These are phyloP conservation scores for Sebastes iracundus DNA, from an alignment of 2,797 vertebrate genomes.

Conservation along the genomic window DNA sequence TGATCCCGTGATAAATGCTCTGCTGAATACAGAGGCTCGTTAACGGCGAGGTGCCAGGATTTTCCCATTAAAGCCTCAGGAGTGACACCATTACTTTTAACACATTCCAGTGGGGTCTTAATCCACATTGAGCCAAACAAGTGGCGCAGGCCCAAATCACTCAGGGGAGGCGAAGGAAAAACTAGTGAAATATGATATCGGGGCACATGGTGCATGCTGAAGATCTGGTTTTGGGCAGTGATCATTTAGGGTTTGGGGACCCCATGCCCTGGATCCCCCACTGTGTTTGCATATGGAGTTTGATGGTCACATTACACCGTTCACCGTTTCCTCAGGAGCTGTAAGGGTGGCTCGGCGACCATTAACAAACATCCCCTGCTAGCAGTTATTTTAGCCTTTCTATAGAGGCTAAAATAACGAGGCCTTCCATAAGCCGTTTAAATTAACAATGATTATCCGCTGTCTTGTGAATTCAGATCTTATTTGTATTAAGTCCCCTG, in stretches of 20 bases:
- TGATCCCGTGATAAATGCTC: slow-evolving; percentile 65
- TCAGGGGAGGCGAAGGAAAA: not conserved
- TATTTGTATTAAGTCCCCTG: slow-evolving; percentile 12
- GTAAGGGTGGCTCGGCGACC: not conserved
- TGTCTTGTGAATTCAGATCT: slow-evolving; percentile 28
- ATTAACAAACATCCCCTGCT: slow-evolving; percentile 30
- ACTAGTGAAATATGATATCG: slow-evolving; percentile 38
- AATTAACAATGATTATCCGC: slow-evolving; percentile 21
- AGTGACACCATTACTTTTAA: slow-evolving; percentile 47
- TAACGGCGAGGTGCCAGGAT: slow-evolving; percentile 57
- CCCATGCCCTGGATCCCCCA: slow-evolving; percentile 1
- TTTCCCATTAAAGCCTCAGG: slow-evolving; percentile 47
- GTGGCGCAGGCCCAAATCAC: not conserved
- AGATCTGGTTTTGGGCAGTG: slow-evolving; percentile 26
- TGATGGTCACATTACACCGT: slow-evolving; percentile 38
- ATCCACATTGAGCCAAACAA: slow-evolving; percentile 42
- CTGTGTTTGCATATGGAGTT: slow-evolving; percentile 46
- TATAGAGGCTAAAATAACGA: slow-evolving; percentile 16
- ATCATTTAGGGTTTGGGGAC: slow-evolving; percentile 27
- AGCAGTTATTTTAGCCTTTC: slow-evolving; percentile 29
- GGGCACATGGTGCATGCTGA: not conserved
- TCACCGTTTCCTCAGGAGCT: slow-evolving; percentile 18
- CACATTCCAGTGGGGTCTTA: slow-evolving; percentile 49
- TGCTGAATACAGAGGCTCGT: slow-evolving; percentile 60
- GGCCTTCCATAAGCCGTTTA: not conserved